A percentile compares a stretch with the other conserved stretches of the same genome.
Conservation (phyloP, 2,888 invertebrate genomes). For the Pelosia muscerda region DNA sequence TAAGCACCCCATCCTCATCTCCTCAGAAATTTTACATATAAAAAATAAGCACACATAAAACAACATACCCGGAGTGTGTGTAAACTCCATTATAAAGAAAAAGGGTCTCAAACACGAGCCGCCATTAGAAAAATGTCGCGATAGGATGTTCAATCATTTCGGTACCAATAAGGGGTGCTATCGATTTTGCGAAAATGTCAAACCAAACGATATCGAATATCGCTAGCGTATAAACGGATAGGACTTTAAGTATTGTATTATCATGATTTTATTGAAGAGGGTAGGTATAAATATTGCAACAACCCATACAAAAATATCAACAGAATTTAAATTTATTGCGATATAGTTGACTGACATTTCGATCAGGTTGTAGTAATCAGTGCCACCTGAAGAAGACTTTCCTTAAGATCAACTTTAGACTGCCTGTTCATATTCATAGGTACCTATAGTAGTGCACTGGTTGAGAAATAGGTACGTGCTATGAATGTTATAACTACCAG, state of each 20-base stretch:
- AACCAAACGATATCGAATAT: slow-evolving; percentile 76
- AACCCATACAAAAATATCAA: not conserved
- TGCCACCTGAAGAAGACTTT: not conserved
- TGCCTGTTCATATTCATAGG: not conserved
- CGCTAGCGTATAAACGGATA: slow-evolving; percentile 61
- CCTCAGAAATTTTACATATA: not conserved
- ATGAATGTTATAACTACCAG: slow-evolving; percentile 6
- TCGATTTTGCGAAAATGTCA: slow-evolving; percentile 86
- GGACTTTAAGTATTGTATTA: slow-evolving; percentile 51
- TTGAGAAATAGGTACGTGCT: not conserved
- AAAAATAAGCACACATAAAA: slow-evolving; percentile 32
- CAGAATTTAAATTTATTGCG: not conserved
- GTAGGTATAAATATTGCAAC: not conserved
- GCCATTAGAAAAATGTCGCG: slow-evolving; percentile 87
- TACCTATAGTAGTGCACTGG: too few species aligned
- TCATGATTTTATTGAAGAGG: slow-evolving; percentile 16
- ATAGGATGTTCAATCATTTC: slow-evolving; percentile 87
- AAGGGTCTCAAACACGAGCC: slow-evolving; percentile 83
- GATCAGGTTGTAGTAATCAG: not conserved
- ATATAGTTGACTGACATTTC: not conserved
- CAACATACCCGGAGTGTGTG: slow-evolving; percentile 53
- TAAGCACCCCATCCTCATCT: not conserved
- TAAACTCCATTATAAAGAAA: slow-evolving; percentile 74
- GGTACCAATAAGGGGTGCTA: slow-evolving; percentile 85
- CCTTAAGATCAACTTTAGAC: not conserved